Evolutionary conservation across 2,797 vertebrate genomes (phyloP), one percentile per base, ranked within the genome.

Genomic region (Arctocebus calabarensis): DNA sequence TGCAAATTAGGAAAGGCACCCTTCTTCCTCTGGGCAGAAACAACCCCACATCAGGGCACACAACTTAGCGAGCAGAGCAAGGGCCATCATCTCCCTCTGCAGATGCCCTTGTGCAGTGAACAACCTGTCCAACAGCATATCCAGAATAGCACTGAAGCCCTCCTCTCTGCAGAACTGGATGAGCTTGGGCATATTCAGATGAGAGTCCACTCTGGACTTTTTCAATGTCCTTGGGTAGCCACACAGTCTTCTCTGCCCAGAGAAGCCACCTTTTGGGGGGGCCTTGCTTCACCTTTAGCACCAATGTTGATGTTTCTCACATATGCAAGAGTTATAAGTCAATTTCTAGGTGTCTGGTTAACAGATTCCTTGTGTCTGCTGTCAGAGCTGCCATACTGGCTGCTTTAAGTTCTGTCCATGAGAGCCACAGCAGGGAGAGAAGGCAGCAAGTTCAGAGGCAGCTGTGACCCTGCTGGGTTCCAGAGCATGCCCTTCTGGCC

Each of bases 261-360:
- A 62, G 59, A 89, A 88, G 78, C 61, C 45, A 64, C 59, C 85
- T 83, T 95, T 87, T 81, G 93, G 82, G 83, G 66, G 77, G 84
- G 87, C 19, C 62, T 90, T 79, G 82, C 68, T 79, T 93, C 68
- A n/a, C 66, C 16, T 34, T 94, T 96, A 98, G 97, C 97, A 98
- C 97, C 96, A 96, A 96, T 88, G 95, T 91, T 87, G 84, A 94
- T 82, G 92, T 95, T 90, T 90, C 84, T 94, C 87, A 92, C 52
- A 68, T 43, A 95, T 23, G 73, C 37, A 94, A 82, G 81, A 71
- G 62, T 64, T 61, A 88, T 77, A 37, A 94, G 82, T 95, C 88
- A 70, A 90, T 79, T 85, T 57, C 77, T 74, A 96, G 25, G 66
- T 84, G 20, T 92, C 77, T 37, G 52, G 77, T 57, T 83, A 94